A percentile compares a stretch with the other conserved stretches of the same genome.
Conservation (phyloP, 2,797 vertebrate genomes). For the Aulostomus chinensis region DNA sequence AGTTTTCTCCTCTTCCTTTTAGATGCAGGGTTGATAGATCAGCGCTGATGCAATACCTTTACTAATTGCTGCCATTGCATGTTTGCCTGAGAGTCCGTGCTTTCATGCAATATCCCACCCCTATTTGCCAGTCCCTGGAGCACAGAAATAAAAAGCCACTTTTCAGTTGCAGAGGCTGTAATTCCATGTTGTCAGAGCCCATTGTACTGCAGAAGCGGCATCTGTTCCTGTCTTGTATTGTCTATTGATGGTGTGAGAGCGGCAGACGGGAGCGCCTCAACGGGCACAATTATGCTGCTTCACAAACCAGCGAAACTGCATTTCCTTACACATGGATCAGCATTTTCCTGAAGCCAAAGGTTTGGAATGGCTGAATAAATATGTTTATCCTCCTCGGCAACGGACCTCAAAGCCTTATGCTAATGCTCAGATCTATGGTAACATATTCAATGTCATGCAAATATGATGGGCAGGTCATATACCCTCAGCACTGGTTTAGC, state of each 20-base stretch:
- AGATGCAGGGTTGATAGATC: slow-evolving; percentile 27
- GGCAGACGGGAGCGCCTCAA: slow-evolving; percentile 51
- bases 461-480: slow-evolving; percentile 51
- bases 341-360: slow-evolving; percentile 56
- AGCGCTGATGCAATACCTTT: slow-evolving; percentile 40
- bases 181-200: slow-evolving; percentile 72
- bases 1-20: slow-evolving; percentile 20
- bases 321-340: slow-evolving; percentile 50
- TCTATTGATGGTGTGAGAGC: slow-evolving; percentile 61
- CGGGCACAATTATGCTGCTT: slow-evolving; percentile 61
- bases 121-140: slow-evolving; percentile 50
- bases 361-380: slow-evolving; percentile 56
- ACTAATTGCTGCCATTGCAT: slow-evolving; percentile 21
- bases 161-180: slow-evolving; percentile 66
- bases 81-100: slow-evolving; percentile 47
- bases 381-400: slow-evolving; percentile 45
- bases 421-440: slow-evolving; percentile 36
- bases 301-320: slow-evolving; percentile 42
- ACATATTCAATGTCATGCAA: slow-evolving; percentile 50
- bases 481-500: slow-evolving; percentile 28
- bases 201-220: slow-evolving; percentile 67
- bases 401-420: slow-evolving; percentile 43
- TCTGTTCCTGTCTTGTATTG: slow-evolving; percentile 63
- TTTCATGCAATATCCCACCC: slow-evolving; percentile 49
- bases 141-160: slow-evolving; percentile 56